Percentiles rank a stretch among this genome's conserved stretches.
Evolutionary conservation across 2,113 vertebrate genomes (phyloP).

Genomic region (Trichomycterus rosablanca): DNA sequence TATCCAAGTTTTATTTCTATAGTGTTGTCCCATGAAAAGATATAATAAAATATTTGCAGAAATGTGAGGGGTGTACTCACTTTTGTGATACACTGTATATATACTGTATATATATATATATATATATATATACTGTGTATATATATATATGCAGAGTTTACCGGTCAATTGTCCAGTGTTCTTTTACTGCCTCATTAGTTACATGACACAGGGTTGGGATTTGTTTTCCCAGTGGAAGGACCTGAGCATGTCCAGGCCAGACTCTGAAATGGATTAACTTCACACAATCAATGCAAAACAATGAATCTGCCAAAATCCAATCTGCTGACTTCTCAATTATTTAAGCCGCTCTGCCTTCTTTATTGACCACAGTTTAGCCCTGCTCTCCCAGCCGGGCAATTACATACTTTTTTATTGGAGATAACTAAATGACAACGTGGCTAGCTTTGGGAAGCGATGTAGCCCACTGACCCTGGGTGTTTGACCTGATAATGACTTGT

Average conservation of each 20-base stretch:
- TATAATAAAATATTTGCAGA: too few relatives aligned
- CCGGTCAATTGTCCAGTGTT: conserved; percentile 15
- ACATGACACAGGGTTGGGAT: conserved; percentile 47
- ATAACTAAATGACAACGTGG: conserved; percentile 41
- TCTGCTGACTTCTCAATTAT: conserved; percentile 76
- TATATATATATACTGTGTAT: too few relatives aligned
- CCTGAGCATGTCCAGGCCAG: conserved; percentile 63
- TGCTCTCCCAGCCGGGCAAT: conserved; percentile 57
- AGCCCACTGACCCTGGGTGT: conserved; percentile 30
- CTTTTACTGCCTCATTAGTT: conserved; percentile 38
- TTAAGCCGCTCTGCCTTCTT: conserved; percentile 64
- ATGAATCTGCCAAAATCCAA: conserved; percentile 74
- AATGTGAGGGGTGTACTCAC: too few relatives aligned
- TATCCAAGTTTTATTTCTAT: too few relatives aligned
- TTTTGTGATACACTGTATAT: too few relatives aligned
- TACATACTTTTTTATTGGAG: conserved; percentile 56
- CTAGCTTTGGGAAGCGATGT: conserved; percentile 29
- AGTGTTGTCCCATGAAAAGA: too few relatives aligned
- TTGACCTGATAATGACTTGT: conserved; percentile 52
- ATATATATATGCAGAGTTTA: background rate
- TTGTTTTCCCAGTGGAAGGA: conserved; percentile 66
- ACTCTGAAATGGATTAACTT: conserved; percentile 71
- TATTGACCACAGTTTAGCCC: conserved; percentile 60
- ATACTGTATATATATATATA: background rate
- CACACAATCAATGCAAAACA: conserved; percentile 73